Conservation (phyloP, 2,113 vertebrate genomes). For the Acinonyx jubatus region DNA sequence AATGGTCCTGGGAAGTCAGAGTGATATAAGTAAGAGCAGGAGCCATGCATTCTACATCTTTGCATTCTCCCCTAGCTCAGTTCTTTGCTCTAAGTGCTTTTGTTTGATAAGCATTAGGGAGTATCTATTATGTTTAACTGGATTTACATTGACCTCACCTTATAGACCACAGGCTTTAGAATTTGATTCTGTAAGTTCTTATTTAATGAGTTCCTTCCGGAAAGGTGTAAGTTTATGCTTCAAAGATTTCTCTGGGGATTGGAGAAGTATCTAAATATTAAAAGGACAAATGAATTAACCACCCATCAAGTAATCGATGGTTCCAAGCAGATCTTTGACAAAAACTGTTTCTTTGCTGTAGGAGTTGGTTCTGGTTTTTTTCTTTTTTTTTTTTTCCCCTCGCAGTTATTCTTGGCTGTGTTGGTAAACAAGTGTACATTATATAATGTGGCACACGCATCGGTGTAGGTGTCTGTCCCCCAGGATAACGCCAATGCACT, state of each 20-base stretch:
- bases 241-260: neutral
- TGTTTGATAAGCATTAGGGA: neutral
- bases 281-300: neutral
- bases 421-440: neutral
- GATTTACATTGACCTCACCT: slow-evolving; percentile 28
- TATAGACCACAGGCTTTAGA: neutral
- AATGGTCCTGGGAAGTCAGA: neutral
- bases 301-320: neutral
- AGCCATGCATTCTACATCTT: neutral
- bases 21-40: neutral
- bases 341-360: neutral
- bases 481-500: neutral
- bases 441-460: neutral
- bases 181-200: neutral
- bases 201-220: neutral
- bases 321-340: neutral
- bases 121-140: neutral
- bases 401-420: neutral
- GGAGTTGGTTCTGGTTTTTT: neutral
- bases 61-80: neutral
- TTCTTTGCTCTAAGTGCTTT: neutral
- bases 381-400: neutral
- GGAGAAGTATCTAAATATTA: neutral
- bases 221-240: neutral
- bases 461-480: neutral